Evolutionary conservation across 2,888 invertebrate genomes (phyloP), one percentile per base, ranked within the genome.

Genomic region (Plebejus anna): DNA sequence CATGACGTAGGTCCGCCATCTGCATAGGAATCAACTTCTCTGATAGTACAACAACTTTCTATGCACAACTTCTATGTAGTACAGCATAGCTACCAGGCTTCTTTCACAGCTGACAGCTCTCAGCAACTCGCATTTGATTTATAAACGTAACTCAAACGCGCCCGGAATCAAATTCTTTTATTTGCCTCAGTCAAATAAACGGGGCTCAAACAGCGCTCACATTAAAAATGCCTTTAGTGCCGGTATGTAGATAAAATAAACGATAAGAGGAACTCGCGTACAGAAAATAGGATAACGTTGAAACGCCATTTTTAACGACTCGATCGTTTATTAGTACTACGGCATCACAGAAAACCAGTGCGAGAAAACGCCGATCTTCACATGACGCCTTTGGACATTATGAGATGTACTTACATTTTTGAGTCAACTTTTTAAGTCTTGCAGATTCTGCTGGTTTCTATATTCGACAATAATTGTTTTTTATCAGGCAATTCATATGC

Each of bases 221-320:
- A 61, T 61, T 61, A 61, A 61, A 61, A 61, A 61, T 61, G 61
- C 61, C 61, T 61, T 61, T 61, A 61, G 28, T 28, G 55, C 16
- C 4, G 9, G 61, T 28, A 11, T 61, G 61, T 28, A 61, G 28
- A 28, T 61, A 28, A 61, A 61, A 61, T 61, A 61, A 61, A 61
- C 28, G 61, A 28, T 61, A 11, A 61, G 28, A 28, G 11, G 9
- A 11, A 4, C 28, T 61, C 61, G 28, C 1, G 28, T 61, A 28
- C 9, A 28, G 28, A 61, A 28, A 61, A 61, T 61, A 11, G 61
- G 61, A 22, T 59, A 22, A 61, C 61, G 61, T 28, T 9, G 22
- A 11, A 61, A 59, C 22, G 28, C 61, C 61, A 61, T 22, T 28
- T 61, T 61, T 6, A 22, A 28, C 61, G 28, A 22, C 61, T 9